Base-by-base conservation (phyloP, 2,888 invertebrate genomes). In the Caenorhabditis japonica region DNA sequence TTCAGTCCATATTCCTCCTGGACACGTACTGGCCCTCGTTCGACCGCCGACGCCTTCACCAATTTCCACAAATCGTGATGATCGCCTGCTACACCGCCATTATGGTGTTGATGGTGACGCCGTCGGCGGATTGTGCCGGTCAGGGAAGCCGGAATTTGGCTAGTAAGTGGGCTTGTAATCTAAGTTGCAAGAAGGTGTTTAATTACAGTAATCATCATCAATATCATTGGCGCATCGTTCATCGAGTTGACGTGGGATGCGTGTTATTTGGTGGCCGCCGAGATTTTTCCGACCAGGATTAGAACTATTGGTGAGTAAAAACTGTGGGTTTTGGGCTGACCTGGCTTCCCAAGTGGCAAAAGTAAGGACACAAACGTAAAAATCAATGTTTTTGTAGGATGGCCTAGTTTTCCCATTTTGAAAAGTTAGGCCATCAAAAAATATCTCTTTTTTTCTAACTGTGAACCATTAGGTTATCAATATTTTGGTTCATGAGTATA, bases 181-280 rank as follows among this genome's bases (percentile, higher is more conserved):
- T 25, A 55, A 39, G 25, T 27, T 5, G 19, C 1, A 23, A 23
- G 5, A 17, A 17, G 25, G 5, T 13, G 8, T 12, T 15, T 10
- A 30, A 10, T 72, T 80, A 15, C 70, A 80, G 80, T 80, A 7
- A 61, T 86, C 10, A 75, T 86, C 8, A 66, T 83, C 61, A 85
- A 86, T 51, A 73, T 85, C 36, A 58, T 83, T 25, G 85, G 85
- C 3, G 79, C 79, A 3, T 75, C 83, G 0, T 79, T 86, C 53
- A 86, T 85, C 68, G 85, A 85, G 53, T 74, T 84, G 71, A 85
- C 84, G 5, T 85, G 85, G 85, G 85, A 85, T 44, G 85, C 85
- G 0, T 83, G 83, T 52, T 85, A 85, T 59, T 69, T 85, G 8
- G 83, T 83, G 13, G 82, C 83, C 5, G 85, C 83, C n/a, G 85